Evolutionary conservation across 1,140 invertebrate genomes (phyloP), one percentile per base, ranked within the genome.

Genomic region (Dufourea novaeangliae): DNA sequence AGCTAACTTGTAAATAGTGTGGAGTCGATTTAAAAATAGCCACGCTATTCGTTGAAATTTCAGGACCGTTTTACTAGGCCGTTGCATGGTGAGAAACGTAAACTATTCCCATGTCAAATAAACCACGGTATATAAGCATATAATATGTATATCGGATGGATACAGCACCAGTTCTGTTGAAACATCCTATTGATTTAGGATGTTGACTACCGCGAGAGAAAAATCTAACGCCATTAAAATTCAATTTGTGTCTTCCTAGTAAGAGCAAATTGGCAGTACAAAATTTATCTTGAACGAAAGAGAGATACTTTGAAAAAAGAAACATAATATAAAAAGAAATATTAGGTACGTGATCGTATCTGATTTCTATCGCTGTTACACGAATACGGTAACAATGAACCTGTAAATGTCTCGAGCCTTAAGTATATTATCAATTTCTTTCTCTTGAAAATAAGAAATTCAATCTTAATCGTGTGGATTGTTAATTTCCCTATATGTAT

Each of bases 81-180:
- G 46, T 57, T 41, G 29, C 44, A 29, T 41, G 57, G 44, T 37
- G 7, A 46, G 68, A 66, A 41, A 52, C 32, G 17, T 69, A 68
- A 69, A 66, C 67, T 72, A 72, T 66, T 67, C 83, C 72, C 29
- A 68, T 29, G 59, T 75, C 54, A 20, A 25, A 59, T 39, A 57
- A 32, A 66, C 7, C 39, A 34, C 17, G 56, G 72, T 66, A 61
- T 52, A 76, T 72, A 34, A 59, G 56, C 22, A 41, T 70, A 80
- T 75, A 59, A 46, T 20, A 41, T 70, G 77, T 75, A 61, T 83
- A 73, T 83, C 62, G 66, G 82, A 84, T 84, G 82, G 83, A 85
- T 81, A 80, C 41, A 34, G 74, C 41, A 74, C 67, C 81, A 80
- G 77, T 76, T 61, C 52, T 29, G 27, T 67, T 62, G 34, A 57